phyloP scores from a whole-genome alignment of 2,797 vertebrate species.

The Enteromius treurensis region DNA sequence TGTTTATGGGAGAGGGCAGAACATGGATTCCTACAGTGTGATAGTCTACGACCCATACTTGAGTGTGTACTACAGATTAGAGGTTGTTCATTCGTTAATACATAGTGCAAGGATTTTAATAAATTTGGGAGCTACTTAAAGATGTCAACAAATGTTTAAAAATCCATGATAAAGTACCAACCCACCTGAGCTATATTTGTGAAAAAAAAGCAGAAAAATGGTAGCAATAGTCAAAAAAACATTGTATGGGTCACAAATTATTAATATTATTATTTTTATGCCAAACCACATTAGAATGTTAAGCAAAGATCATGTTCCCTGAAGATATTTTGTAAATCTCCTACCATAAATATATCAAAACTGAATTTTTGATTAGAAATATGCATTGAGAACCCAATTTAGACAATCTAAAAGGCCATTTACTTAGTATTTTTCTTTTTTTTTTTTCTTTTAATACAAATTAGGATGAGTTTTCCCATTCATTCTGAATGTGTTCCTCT shows the following conservation, averaged over 20 bases:
- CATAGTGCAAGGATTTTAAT: not conserved
- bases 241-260: not conserved
- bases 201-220: not conserved
- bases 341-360: not conserved
- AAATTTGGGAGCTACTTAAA: not conserved
- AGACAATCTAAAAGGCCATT: too few species aligned
- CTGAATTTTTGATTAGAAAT: not conserved
- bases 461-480: not conserved
- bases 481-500: not conserved
- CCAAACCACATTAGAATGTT: not conserved
- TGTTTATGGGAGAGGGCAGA: conserved; percentile 59
- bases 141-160: not conserved
- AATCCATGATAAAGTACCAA: not conserved
- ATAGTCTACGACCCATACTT: conserved; percentile 53
- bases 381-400: not conserved
- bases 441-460: not conserved
- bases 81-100: conserved; percentile 40
- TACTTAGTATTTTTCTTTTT: not conserved
- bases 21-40: conserved; percentile 46
- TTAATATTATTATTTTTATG: too few species aligned
- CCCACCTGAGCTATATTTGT: not conserved
- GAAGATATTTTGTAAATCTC: not conserved
- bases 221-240: not conserved
- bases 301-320: not conserved
- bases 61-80: conserved; percentile 57